These are phyloP conservation scores for Mimumesa dahlbomi DNA, from an alignment of 2,888 invertebrate species.

Conservation along the genomic window DNA sequence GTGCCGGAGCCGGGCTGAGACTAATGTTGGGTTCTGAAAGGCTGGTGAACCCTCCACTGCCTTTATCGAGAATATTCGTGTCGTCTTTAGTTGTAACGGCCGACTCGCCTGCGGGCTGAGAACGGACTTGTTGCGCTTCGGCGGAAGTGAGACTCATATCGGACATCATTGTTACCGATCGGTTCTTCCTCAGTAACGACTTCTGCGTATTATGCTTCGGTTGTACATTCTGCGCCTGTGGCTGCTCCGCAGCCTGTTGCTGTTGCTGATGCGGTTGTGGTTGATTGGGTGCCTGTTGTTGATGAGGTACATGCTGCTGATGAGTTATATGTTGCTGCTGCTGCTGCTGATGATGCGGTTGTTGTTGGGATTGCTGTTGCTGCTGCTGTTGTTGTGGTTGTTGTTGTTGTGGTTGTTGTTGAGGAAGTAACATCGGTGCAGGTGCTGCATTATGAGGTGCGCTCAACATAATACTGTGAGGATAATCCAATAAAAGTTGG, in stretches of 20 bases:
- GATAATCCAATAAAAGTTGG: conserved; percentile 96
- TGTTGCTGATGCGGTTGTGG: conserved; percentile 77
- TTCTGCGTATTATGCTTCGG: conserved; percentile 80
- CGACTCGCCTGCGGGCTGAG: conserved; percentile 77
- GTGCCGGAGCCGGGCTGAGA: conserved; percentile 68
- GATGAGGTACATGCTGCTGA: conserved; percentile 76
- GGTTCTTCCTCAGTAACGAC: conserved; percentile 82
- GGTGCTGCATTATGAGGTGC: conserved; percentile 77
- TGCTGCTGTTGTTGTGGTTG: conserved; percentile 62
- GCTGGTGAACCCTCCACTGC: conserved; percentile 75
- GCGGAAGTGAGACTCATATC: conserved; percentile 82
- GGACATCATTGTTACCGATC: conserved; percentile 81
- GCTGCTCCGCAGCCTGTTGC: conserved; percentile 72
- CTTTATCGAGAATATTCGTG: conserved; percentile 80
- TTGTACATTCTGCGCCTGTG: conserved; percentile 73
- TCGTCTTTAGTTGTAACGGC: conserved; percentile 80
- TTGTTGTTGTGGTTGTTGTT: conserved; percentile 68
- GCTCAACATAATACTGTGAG: conserved; percentile 90
- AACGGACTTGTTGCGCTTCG: conserved; percentile 82
- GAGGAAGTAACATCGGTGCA: conserved; percentile 72
- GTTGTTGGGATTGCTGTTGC: conserved; percentile 66
- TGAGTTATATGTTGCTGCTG: conserved; percentile 81
- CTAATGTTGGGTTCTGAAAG: conserved; percentile 76
- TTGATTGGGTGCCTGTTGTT: conserved; percentile 80
- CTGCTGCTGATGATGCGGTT: conserved; percentile 62